Percentiles rank a stretch among this genome's conserved stretches.
Conservation (phyloP, 1,140 invertebrate species). For the Zaprionus tsacasi region DNA sequence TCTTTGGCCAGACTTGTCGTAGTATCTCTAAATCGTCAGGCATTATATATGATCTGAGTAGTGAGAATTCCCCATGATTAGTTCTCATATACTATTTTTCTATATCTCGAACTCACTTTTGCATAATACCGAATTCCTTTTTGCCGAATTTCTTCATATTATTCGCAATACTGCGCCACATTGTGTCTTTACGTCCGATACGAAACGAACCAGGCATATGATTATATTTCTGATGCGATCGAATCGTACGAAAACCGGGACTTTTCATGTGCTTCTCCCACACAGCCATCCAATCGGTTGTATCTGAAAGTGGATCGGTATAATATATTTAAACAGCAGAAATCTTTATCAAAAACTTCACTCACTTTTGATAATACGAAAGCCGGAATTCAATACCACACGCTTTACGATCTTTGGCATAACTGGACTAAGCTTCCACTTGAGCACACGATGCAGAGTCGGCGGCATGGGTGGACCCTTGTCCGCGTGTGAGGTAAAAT, state of each 20-base stretch:
- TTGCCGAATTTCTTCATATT: slow-evolving; percentile 91
- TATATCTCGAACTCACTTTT: slow-evolving; percentile 84
- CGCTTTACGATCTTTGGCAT: slow-evolving; percentile 94
- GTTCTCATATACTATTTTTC: not conserved
- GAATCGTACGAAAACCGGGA: slow-evolving; percentile 89
- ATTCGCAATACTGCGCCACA: slow-evolving; percentile 94
- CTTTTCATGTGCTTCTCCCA: slow-evolving; percentile 95
- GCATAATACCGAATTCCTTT: slow-evolving; percentile 96
- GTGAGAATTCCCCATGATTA: not conserved
- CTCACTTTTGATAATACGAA: slow-evolving; percentile 92
- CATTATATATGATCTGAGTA: slow-evolving; percentile 91
- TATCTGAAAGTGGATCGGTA: slow-evolving; percentile 83
- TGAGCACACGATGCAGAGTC: slow-evolving; percentile 90
- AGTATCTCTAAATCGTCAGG: slow-evolving; percentile 94
- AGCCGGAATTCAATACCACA: slow-evolving; percentile 93
- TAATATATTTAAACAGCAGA: no score
- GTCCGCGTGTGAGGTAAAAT: slow-evolving; percentile 91
- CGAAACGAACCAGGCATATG: slow-evolving; percentile 99
- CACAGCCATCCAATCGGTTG: slow-evolving; percentile 90
- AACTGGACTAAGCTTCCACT: slow-evolving; percentile 96
- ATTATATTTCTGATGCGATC: slow-evolving; percentile 97
- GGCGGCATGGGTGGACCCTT: slow-evolving; percentile 87
- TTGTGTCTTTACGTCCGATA: slow-evolving; percentile 96
- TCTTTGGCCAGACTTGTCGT: slow-evolving; percentile 93
- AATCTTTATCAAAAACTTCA: not conserved